These are phyloP conservation scores for Oedothorax gibbosus DNA, from an alignment of 1,140 invertebrate species.

Conservation along the genomic window DNA sequence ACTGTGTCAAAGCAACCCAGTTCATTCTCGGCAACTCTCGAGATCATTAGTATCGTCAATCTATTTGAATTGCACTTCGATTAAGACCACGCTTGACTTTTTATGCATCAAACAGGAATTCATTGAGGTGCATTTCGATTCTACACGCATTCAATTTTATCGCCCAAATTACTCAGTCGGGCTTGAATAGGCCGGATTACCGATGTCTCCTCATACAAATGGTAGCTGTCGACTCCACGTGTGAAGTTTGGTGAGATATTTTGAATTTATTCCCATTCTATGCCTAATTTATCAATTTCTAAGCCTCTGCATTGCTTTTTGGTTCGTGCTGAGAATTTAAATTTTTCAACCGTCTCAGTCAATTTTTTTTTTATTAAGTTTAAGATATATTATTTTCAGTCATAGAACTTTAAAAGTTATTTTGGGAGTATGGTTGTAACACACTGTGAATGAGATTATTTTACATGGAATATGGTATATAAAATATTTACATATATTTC, in stretches of 20 bases:
- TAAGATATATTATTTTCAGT: no score
- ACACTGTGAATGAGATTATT: no score
- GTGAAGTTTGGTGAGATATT: neutral
- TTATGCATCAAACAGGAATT: conserved; percentile 1
- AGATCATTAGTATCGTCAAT: conserved; percentile 16
- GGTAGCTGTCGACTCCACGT: neutral
- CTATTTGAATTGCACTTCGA: neutral
- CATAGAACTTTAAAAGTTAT: no score
- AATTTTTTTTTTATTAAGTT: no score
- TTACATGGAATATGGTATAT: no score
- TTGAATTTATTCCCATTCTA: neutral
- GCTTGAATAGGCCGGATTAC: conserved; percentile 11
- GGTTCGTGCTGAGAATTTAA: neutral
- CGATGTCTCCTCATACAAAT: neutral
- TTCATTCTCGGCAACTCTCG: neutral
- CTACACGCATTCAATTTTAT: neutral
- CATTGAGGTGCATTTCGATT: neutral
- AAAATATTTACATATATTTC: no score
- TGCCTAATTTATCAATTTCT: neutral
- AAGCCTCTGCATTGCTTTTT: neutral
- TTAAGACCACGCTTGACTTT: conserved; percentile 5
- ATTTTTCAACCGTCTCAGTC: no score
- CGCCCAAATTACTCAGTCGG: neutral
- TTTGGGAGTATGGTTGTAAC: no score
- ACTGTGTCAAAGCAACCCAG: no score